These are phyloP conservation scores for Lasioglossum pauxillum DNA, from an alignment of 2,888 invertebrate species.

Conservation along the genomic window DNA sequence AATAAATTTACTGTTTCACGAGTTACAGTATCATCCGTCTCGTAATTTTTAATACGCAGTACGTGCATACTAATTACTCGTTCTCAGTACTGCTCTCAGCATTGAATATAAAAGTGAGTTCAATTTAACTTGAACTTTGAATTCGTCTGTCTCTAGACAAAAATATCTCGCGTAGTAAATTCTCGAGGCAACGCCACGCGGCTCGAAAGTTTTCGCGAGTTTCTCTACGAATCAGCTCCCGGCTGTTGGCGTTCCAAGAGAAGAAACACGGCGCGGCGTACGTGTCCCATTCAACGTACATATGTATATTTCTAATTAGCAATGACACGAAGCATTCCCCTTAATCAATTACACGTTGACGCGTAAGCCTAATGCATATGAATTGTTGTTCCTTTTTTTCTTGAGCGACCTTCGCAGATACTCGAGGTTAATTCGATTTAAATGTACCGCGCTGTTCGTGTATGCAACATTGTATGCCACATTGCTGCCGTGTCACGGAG, in stretches of 20 bases:
- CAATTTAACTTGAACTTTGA: not conserved
- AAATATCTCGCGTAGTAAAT: too few relatives aligned
- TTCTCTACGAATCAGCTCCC: not conserved
- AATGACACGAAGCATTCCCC: not conserved
- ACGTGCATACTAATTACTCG: not conserved
- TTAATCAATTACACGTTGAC: slow-evolving; percentile 20
- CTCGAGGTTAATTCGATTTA: slow-evolving; percentile 14
- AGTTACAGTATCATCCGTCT: not conserved
- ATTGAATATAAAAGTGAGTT: not conserved
- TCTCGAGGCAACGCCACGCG: not conserved
- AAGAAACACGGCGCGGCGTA: not conserved
- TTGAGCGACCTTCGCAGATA: not conserved
- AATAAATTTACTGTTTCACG: not conserved
- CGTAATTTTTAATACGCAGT: not conserved
- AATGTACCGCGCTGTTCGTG: not conserved
- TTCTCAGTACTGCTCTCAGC: not conserved
- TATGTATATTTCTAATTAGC: slow-evolving; percentile 42
- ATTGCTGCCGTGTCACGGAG: not conserved
- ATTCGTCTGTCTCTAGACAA: not conserved
- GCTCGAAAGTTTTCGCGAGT: slow-evolving; percentile 18
- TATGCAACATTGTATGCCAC: not conserved
- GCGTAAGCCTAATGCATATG: not conserved
- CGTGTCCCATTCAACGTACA: slow-evolving; percentile 26
- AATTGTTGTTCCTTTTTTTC: not conserved
- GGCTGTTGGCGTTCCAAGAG: not conserved